Percentiles rank a stretch among this genome's conserved stretches.
phyloP scores from a whole-genome alignment of 2,113 vertebrate genomes.

The Struthidea cinerea region DNA sequence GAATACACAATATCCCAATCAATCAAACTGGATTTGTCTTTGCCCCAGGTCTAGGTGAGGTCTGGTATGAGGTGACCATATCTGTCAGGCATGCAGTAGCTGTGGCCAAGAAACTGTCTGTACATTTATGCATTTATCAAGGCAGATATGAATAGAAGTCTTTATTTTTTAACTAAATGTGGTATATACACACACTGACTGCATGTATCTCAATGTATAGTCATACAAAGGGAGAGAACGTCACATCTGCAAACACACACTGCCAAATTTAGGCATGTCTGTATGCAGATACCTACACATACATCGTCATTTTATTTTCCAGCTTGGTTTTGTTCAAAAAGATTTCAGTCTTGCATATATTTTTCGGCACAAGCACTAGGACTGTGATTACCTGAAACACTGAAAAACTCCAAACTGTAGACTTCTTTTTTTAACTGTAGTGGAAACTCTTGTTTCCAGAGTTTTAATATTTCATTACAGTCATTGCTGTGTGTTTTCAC shows the following conservation, averaged over 20 bases:
- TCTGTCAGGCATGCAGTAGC: constrained; percentile 65
- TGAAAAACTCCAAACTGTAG: constrained; percentile 37
- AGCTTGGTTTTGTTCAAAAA: background rate
- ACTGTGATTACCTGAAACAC: constrained; percentile 33
- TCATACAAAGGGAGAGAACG: background rate
- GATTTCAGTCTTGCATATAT: constrained; percentile 21
- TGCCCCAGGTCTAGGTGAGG: constrained; percentile 74
- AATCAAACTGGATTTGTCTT: constrained; percentile 77
- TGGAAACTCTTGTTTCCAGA: background rate
- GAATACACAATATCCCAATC: constrained; percentile 77
- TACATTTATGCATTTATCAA: constrained; percentile 69
- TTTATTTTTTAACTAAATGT: constrained; percentile 48
- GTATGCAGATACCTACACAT: background rate
- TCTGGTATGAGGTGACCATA: constrained; percentile 79
- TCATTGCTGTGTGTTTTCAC: background rate
- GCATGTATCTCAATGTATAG: background rate
- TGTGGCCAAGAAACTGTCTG: constrained; percentile 69
- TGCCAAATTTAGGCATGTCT: background rate
- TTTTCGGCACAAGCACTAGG: constrained; percentile 37
- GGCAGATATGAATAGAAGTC: constrained; percentile 66
- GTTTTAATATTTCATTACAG: background rate
- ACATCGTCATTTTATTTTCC: constrained; percentile 9
- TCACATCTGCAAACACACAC: background rate
- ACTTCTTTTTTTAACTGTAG: constrained; percentile 9
- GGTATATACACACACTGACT: background rate